These are phyloP conservation scores for human (Homo sapiens) DNA, from an alignment of 2,113 vertebrate genomes.

Conservation along the genomic window GRCh38 chr9:127435501-127436000, in stretches of 20 bases:
- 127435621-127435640: no score
- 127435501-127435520: background rate
- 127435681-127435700: no score
- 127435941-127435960: slow-evolving; percentile 3
- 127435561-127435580: background rate
- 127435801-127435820: background rate
- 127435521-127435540: background rate
- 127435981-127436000: background rate
- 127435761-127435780: background rate
- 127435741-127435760: background rate
- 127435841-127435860: background rate
- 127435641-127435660: no score
- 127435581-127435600: no score
- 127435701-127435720: background rate
- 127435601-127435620: no score
- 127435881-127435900: background rate
- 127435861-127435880: background rate
- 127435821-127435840: background rate
- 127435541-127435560: background rate
- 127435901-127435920: slow-evolving; percentile 46
- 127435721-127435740: background rate
- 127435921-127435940: background rate
- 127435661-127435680: no score
- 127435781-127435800: background rate
- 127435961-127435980: background rate